Base-by-base conservation (phyloP, 23 tunicate species). In the Pegea sp. region DNA sequence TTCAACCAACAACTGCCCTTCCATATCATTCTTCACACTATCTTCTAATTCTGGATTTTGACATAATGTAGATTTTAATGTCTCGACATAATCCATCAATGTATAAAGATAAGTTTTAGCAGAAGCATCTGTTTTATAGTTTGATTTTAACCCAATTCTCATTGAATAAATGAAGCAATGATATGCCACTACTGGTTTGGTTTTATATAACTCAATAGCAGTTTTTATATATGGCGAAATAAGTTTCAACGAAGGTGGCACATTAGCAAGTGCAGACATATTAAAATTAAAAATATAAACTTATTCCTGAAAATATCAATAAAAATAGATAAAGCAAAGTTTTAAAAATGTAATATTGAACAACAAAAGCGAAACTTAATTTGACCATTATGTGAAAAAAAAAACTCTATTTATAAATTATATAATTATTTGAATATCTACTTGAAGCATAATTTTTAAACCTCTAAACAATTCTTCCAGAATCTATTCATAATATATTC, bases 91-190 rank as follows among this genome's bases (percentile, higher is more conserved):
- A 28, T 56, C 67, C 91, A 78, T 78, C 16, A 78, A 50, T 16
- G 54, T 48, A 4, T 64, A 20, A 38, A 78, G 48, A 59, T 34
- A 78, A 11, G 29, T 21, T 34, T 70, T 78, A 22, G 63, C 60
- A 28, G 69, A 77, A 1, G 66, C 63, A 24, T 43, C 42, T 26
- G 62, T 2, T 46, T 76, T 68, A 52, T 61, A 68, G 34, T 64
- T 53, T 4, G 74, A 65, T 59, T 70, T 69, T 52, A 78, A 48
- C 21, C 80, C 91, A 28, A 63, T 27, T 58, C 64, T 68, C 57
- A 78, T 34, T 30, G 91, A 77, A 58, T 78, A 65, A 28, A 63
- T 38, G 44, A 59, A 51, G 57, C 91, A 78, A 33, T 69, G 60
- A 31, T 69, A 78, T 26, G 91, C 84, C 2, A 65, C 63, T 6